Base-by-base conservation (phyloP, 2,113 vertebrate genomes). In the Antechinus stuartii region DNA sequence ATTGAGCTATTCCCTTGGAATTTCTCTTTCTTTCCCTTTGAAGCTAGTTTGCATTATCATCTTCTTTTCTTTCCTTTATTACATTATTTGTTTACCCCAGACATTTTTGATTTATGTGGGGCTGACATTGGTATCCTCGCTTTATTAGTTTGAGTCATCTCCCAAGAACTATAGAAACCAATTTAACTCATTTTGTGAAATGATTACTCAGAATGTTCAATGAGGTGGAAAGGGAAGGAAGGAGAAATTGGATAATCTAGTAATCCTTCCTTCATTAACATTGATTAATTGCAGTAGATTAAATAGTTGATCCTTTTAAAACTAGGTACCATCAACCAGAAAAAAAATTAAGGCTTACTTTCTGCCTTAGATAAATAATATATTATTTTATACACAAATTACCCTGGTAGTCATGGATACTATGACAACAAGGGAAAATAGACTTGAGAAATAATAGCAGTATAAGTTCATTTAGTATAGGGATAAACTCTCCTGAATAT, bases 291-390 rank as follows among this genome's bases (percentile, higher is more conserved):
- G 53, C 54, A 92, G 92, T 91, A 52, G 46, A 30, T 90, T 52
- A 57, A 6, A 0, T 19, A 68, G 0, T 54, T 53, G 2, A 68
- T 92, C 49, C 19, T 68, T 52, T 92, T 8, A 47, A 49, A 93
- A 92, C 52, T 30, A 49, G 89, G 76, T 16, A 49, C 95, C 35
- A 16, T 68, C 52, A 90, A 94, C 95, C 91, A 89, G 95, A 93
- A 55, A 93, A 52, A 95, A 96, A 90, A 35, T 68, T 57, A 92
- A 49, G 89, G 92, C 26, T 8, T n/a, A 9, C 61, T 76, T 95
- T 97, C 90, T 97, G 56, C 92, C 94, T 93, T 68, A 94, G 16
- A 53, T 49, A 53, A 92, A 46, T 91, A 55, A 35, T 26, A 8
- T 2, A 16, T 68, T 92, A n/a, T 52, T 61, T 56, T 25, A 4